These are phyloP conservation scores for Entelurus aequoreus DNA, from an alignment of 2,113 vertebrate genomes.

Conservation along the genomic window DNA sequence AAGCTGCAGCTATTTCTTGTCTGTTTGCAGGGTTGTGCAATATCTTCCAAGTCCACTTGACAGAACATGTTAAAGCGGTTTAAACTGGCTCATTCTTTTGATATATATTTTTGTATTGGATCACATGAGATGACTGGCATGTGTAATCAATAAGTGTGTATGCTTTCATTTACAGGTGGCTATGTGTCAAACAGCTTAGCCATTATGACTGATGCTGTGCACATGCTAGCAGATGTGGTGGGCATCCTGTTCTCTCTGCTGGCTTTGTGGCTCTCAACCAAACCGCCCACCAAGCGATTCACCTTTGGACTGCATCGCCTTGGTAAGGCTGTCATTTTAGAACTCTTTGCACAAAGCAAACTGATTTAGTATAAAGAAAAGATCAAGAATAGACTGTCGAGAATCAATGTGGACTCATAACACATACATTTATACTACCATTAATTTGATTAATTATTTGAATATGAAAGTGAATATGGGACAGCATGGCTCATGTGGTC, in stretches of 20 bases:
- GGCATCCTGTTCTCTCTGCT: slow-evolving; percentile 91
- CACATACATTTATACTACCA: background rate
- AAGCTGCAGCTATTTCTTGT: background rate
- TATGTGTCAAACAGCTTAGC: slow-evolving; percentile 94
- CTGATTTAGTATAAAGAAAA: background rate
- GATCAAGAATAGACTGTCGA: too few relatives aligned
- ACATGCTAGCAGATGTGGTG: slow-evolving; percentile 92
- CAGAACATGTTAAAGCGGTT: background rate
- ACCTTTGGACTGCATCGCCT: slow-evolving; percentile 95
- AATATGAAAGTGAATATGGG: too few relatives aligned
- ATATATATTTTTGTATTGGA: background rate
- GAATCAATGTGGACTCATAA: background rate
- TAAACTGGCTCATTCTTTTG: background rate
- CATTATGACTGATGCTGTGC: slow-evolving; percentile 95
- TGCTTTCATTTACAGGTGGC: slow-evolving; percentile 72
- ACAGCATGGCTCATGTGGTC: too few relatives aligned
- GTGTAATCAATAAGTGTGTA: background rate
- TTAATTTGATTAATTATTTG: background rate
- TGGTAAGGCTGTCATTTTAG: slow-evolving; percentile 70
- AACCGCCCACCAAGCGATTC: slow-evolving; percentile 87
- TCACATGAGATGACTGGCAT: background rate
- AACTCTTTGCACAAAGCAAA: background rate
- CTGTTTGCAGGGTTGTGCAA: background rate
- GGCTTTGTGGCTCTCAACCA: slow-evolving; percentile 90
- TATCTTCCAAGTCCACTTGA: background rate